phyloP scores from a whole-genome alignment of 2,797 vertebrate genomes.

The Melanotaenia parkinsoni region DNA sequence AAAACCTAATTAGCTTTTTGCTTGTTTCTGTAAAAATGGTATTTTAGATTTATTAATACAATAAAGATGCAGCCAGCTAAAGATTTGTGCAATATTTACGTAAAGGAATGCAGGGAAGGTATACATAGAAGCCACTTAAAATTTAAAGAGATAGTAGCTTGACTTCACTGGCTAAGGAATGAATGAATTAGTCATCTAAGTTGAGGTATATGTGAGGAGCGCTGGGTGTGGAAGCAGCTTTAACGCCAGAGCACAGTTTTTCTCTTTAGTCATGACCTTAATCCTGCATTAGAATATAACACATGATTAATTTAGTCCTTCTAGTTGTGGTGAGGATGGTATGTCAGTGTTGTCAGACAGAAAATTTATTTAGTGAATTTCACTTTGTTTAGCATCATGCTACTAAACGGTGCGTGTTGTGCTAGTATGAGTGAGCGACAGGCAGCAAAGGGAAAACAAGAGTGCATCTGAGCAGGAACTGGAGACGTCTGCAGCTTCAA shows the following conservation, averaged over 20 bases:
- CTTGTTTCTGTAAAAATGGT: background rate
- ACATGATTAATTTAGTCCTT: too few relatives aligned
- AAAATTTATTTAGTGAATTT: background rate
- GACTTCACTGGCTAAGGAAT: background rate
- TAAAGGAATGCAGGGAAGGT: background rate
- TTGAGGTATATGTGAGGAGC: background rate
- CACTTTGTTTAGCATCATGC: background rate
- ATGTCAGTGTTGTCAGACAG: background rate
- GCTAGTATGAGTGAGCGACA: background rate
- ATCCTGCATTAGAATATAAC: too few relatives aligned
- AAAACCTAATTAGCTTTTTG: too few relatives aligned
- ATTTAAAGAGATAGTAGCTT: background rate
- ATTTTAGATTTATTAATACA: too few relatives aligned
- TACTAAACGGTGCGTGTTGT: background rate
- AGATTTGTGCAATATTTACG: background rate
- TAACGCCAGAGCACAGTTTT: background rate
- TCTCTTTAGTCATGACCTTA: background rate
- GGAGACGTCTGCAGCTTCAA: background rate
- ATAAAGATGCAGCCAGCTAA: too few relatives aligned
- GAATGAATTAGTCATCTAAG: conserved; percentile 1
- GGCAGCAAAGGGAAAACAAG: background rate
- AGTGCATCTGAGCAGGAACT: background rate
- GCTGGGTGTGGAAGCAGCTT: background rate
- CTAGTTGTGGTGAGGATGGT: background rate
- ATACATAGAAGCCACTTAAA: background rate